Evolutionary conservation across 1,140 invertebrate species (phyloP).

Genomic region (Amyelois transitella): DNA sequence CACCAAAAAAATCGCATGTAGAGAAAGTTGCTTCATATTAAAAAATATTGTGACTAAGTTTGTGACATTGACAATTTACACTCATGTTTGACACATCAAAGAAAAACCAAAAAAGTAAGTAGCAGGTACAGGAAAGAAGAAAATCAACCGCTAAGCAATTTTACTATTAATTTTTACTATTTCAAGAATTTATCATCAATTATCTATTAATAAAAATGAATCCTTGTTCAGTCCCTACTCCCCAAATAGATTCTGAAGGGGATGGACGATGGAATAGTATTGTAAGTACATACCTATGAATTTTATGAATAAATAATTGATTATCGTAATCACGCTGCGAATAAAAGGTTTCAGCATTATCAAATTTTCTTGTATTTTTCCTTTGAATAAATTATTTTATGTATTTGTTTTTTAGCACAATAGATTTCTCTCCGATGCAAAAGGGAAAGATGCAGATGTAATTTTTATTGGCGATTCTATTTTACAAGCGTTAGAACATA

Average conservation of each 20-base stretch:
- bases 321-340: constrained; percentile 1
- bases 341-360: not conserved
- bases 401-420: constrained; percentile 80
- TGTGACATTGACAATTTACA: constrained; percentile 8
- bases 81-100: not conserved
- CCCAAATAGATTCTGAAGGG: constrained; percentile 78
- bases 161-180: constrained; percentile 3
- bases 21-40: too few relatives aligned
- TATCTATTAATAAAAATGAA: constrained; percentile 59
- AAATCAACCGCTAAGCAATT: constrained; percentile 18
- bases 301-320: constrained; percentile 6
- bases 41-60: too few relatives aligned
- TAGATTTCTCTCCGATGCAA: constrained; percentile 85
- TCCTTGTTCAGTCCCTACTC: constrained; percentile 77
- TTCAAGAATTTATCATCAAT: not conserved
- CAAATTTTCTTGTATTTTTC: too few relatives aligned
- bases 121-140: not conserved
- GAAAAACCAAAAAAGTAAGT: too few relatives aligned
- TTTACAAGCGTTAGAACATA: constrained; percentile 84
- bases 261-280: constrained; percentile 82
- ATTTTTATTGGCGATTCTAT: constrained; percentile 92
- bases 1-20: too few relatives aligned
- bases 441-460: constrained; percentile 92
- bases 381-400: too few relatives aligned
- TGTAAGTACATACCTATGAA: constrained; percentile 53